A percentile compares a stretch with the other conserved stretches of the same genome.
These are phyloP conservation scores for Pterocles gutturalis DNA, from an alignment of 2,113 vertebrate species.

Conservation along the genomic window DNA sequence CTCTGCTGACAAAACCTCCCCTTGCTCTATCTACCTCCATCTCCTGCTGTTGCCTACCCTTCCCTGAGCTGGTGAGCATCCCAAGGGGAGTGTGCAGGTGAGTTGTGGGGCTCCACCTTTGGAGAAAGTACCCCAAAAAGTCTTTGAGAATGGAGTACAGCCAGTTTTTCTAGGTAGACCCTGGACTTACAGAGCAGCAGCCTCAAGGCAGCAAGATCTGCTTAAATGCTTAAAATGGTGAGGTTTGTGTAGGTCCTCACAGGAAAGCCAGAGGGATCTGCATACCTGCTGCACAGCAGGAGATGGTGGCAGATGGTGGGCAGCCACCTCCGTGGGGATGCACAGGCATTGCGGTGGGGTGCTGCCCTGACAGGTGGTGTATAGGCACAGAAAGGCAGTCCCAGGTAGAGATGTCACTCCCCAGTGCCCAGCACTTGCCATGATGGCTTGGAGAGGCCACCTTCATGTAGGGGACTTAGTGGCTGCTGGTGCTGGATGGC, in stretches of 20 bases:
- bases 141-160: background rate
- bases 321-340: background rate
- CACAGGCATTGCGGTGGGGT: rapidly evolving
- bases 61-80: background rate
- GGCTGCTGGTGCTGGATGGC: background rate
- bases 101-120: background rate
- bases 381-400: background rate
- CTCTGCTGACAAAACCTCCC: background rate
- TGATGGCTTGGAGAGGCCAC: background rate
- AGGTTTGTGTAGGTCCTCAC: background rate
- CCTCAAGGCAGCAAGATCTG: background rate
- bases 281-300: background rate
- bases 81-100: rapidly evolving
- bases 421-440: background rate
- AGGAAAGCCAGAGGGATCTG: background rate
- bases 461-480: rapidly evolving
- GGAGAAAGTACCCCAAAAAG: background rate
- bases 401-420: background rate
- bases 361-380: background rate
- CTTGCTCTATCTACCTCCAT: background rate
- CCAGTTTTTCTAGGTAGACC: background rate
- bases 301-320: background rate
- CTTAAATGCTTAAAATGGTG: background rate
- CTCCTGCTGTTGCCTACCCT: background rate
- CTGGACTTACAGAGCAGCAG: background rate